These are phyloP conservation scores for Acrocephalus kingi DNA, from an alignment of 2,113 vertebrate species.

Conservation along the genomic window DNA sequence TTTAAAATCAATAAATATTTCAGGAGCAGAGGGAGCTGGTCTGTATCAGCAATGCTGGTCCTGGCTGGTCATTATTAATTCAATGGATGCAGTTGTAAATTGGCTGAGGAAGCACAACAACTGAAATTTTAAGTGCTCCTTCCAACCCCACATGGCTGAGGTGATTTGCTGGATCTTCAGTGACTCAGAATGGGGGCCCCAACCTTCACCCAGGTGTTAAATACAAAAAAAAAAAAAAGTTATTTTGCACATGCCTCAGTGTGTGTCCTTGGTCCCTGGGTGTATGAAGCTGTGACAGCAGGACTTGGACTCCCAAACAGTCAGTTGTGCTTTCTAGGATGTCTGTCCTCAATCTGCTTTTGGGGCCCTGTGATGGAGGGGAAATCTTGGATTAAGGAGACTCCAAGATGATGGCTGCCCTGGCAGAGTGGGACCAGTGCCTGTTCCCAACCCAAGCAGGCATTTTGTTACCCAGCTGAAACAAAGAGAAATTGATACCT, in stretches of 20 bases:
- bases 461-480: neutral
- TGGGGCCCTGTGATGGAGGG: neutral
- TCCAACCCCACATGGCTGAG: neutral
- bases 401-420: neutral
- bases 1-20: conserved; percentile 64
- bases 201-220: neutral
- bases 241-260: neutral
- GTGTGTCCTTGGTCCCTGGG: neutral
- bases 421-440: accelerated
- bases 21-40: neutral
- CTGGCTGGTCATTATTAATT: conserved; percentile 59
- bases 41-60: neutral
- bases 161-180: neutral
- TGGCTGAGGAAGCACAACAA: conserved; percentile 28
- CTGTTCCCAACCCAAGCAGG: accelerated
- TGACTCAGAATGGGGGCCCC: neutral
- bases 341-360: neutral
- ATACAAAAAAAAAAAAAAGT: neutral
- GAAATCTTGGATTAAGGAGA: neutral
- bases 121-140: neutral
- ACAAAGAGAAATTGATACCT: neutral
- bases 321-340: neutral
- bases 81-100: conserved; percentile 24
- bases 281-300: neutral
- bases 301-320: neutral